phyloP scores from a whole-genome alignment of 2,797 vertebrate genomes.

The Aratinga solstitialis region DNA sequence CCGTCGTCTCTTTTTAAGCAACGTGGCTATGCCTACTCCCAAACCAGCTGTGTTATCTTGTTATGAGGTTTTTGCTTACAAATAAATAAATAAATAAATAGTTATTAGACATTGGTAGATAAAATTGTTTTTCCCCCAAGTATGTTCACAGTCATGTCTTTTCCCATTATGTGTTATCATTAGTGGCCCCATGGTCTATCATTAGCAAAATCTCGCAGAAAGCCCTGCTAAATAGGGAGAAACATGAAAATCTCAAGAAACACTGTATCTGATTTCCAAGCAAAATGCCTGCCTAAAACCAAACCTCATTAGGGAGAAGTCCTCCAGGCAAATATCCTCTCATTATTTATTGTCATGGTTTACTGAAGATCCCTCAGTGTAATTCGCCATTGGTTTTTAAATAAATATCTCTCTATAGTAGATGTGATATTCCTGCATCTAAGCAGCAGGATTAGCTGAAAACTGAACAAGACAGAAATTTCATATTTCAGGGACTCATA shows the following conservation, averaged over 20 bases:
- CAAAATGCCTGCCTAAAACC: slow-evolving; percentile 1
- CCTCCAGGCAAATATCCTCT: slow-evolving; percentile 39
- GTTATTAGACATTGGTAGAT: neutral
- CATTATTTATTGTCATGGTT: slow-evolving; percentile 55
- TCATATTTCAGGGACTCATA: neutral
- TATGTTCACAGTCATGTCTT: neutral
- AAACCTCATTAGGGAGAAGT: slow-evolving; percentile 41
- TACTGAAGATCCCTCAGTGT: slow-evolving; percentile 36
- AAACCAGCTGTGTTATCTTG: neutral
- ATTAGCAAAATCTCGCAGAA: neutral
- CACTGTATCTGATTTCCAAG: neutral
- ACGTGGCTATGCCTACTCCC: neutral
- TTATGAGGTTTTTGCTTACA: neutral
- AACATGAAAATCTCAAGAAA: slow-evolving; percentile 1
- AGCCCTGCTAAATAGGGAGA: neutral
- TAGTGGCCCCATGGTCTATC: neutral
- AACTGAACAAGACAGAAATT: slow-evolving; percentile 3
- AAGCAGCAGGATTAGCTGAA: slow-evolving; percentile 14
- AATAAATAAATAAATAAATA: neutral
- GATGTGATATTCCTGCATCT: neutral
- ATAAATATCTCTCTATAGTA: slow-evolving; percentile 24
- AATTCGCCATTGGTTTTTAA: slow-evolving; percentile 16
- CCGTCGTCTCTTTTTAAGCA: neutral
- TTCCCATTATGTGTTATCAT: neutral
- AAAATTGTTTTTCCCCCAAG: neutral